These are phyloP conservation scores for Takifugu flavidus DNA, from an alignment of 2,113 vertebrate genomes.

Conservation along the genomic window DNA sequence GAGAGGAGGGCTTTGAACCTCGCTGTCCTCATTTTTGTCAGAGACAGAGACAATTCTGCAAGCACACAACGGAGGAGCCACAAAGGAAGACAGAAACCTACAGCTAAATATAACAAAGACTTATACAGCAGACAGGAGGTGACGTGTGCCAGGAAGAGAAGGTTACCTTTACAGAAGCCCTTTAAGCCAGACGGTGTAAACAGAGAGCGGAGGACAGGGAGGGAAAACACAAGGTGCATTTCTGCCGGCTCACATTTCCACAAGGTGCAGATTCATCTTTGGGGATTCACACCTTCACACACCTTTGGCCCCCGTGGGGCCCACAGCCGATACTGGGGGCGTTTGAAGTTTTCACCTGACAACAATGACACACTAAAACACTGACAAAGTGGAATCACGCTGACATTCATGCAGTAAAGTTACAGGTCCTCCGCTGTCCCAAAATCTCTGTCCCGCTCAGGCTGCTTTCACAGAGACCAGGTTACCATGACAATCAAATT, in stretches of 20 bases:
- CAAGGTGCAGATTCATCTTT: neutral
- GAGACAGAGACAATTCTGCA: conserved; percentile 14
- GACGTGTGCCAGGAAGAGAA: conserved; percentile 10
- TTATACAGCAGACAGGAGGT: conserved; percentile 36
- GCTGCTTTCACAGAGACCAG: no score
- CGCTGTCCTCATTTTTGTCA: neutral
- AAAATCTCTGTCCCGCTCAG: no score
- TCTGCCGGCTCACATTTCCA: neutral
- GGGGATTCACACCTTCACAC: no score
- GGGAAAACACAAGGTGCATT: neutral
- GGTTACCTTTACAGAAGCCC: conserved; percentile 39
- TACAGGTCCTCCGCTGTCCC: conserved; percentile 4
- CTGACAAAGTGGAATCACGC: conserved; percentile 31
- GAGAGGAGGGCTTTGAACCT: neutral
- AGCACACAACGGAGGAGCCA: conserved; percentile 19
- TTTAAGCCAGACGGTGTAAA: conserved; percentile 32
- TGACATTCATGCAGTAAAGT: conserved; percentile 49
- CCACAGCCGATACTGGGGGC: conserved; percentile 17
- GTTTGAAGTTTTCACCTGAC: conserved; percentile 33
- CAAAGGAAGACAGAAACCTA: conserved; percentile 15
- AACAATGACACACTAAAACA: conserved; percentile 41
- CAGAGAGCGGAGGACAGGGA: neutral
- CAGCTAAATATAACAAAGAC: conserved; percentile 39
- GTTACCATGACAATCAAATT: no score
- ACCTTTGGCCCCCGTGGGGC: conserved; percentile 1